Percentiles rank a stretch among this genome's conserved stretches.
These are phyloP conservation scores for Apteryx mantelli DNA, from an alignment of 2,113 vertebrate genomes.

Conservation along the genomic window DNA sequence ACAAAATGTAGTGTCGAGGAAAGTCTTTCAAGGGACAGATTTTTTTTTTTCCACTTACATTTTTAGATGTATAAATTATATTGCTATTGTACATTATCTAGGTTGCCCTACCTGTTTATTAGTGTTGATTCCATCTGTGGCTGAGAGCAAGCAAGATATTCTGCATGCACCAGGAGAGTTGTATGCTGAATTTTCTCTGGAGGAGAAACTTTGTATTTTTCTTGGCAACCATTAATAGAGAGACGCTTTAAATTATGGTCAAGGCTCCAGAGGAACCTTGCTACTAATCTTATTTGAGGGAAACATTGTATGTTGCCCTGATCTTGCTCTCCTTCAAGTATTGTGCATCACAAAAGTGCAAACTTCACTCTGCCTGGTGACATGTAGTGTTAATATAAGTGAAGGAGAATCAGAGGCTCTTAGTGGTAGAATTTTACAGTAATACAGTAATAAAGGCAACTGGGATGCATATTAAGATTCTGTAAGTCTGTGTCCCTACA, in stretches of 20 bases:
- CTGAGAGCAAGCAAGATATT: not conserved
- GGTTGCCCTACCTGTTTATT: not conserved
- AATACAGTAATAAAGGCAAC: not conserved
- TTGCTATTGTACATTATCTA: fast-evolving
- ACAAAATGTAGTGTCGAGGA: not conserved
- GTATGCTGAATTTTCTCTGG: not conserved
- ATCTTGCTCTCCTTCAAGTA: not conserved
- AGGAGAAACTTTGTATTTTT: not conserved
- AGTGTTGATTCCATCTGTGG: not conserved
- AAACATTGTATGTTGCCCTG: not conserved
- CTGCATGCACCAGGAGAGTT: not conserved
- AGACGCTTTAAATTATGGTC: not conserved
- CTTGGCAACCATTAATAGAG: not conserved
- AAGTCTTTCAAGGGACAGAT: not conserved
- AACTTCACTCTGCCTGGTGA: not conserved
- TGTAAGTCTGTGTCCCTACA: not conserved
- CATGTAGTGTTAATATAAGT: not conserved
- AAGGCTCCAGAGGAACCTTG: not conserved
- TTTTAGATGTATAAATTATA: not conserved
- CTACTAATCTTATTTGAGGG: not conserved
- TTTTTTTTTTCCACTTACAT: not conserved
- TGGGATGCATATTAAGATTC: not conserved
- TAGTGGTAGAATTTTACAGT: not conserved
- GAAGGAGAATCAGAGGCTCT: not conserved
- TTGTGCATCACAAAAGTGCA: not conserved